Evolutionary conservation across 2,113 vertebrate species (phyloP).

Genomic region (Platichthys stellatus): DNA sequence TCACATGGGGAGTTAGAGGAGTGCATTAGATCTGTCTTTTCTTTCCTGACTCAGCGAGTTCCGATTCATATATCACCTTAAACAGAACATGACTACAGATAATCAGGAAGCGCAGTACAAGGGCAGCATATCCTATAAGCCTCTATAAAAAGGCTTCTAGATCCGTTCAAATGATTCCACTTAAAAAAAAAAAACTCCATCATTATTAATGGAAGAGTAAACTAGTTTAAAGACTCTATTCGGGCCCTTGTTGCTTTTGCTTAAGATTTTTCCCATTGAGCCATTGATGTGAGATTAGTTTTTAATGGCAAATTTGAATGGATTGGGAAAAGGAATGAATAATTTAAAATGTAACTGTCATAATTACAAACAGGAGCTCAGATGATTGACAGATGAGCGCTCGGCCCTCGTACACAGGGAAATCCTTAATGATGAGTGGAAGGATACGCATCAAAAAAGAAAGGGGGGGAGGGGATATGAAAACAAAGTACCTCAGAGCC

Average conservation of each 20-base stretch:
- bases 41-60: slow-evolving; percentile 4
- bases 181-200: slow-evolving; percentile 48
- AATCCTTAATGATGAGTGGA: slow-evolving; percentile 19
- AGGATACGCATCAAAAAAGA: slow-evolving; percentile 15
- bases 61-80: slow-evolving; percentile 14
- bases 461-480: not conserved
- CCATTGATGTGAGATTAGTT: slow-evolving; percentile 21
- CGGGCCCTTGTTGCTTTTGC: slow-evolving; percentile 17
- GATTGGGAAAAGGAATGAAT: slow-evolving; percentile 38
- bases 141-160: slow-evolving; percentile 3
- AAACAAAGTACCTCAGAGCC: not conserved
- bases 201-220: slow-evolving; percentile 60
- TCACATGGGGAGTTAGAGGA: slow-evolving; percentile 33
- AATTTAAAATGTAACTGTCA: slow-evolving; percentile 44
- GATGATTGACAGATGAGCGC: slow-evolving; percentile 8
- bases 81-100: not conserved
- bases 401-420: not conserved
- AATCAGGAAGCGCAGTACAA: not conserved
- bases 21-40: slow-evolving; percentile 20
- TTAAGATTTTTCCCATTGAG: slow-evolving; percentile 25
- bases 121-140: not conserved
- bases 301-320: slow-evolving; percentile 37
- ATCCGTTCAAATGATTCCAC: slow-evolving; percentile 27
- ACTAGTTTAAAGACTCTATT: slow-evolving; percentile 37
- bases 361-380: slow-evolving; percentile 31